Evolutionary conservation across 1,140 invertebrate genomes (phyloP), one percentile per base, ranked within the genome.

Genomic region (Nephila pilipes): DNA sequence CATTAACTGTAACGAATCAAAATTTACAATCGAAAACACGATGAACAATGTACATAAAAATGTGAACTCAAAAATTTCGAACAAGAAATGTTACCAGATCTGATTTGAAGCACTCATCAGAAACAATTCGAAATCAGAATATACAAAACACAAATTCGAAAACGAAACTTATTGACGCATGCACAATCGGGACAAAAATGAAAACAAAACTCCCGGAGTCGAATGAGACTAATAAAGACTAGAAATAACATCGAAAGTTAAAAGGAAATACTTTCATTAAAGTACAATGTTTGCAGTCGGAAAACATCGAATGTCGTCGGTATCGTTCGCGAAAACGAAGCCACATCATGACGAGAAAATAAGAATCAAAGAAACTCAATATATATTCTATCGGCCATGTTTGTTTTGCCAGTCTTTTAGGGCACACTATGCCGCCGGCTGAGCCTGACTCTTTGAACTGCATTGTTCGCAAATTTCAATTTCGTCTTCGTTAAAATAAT

Each of bases 401-500:
- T 88, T 88, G 46, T 69, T 88, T 54, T 88, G 63, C n/a, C 32
- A 54, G 85, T 88, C 85, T 54, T 88, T 69, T 63, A 55, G 4
- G 25, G 57, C 18, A 85, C 10, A 22, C 18, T 20, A 14, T 14
- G 85, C 85, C 85, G 25, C 32, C 16, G 63, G 60, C 63, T 46
- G 14, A 46, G 46, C 22, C 29, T 46, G 85, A 46, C 58, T 63
- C 22, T 88, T 12, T 36, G 57, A 88, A 69, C 20, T n/a, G 46
- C 85, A 88, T 88, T 88, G 60, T 88, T 65, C 63, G 29, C 85
- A 88, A 88, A 88, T 69, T 88, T 69, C 85, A 88, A 65, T 88
- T 88, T 69, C 85, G 85, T 29, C 85, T 88, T 88, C 63, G 85
- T 88, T 88, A 88, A 88, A 88, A 88, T 69, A 88, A 88, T 88